A percentile compares a stretch with the other conserved stretches of the same genome.
phyloP scores from a whole-genome alignment of 2,888 invertebrate species.

The Spilarctia lutea region DNA sequence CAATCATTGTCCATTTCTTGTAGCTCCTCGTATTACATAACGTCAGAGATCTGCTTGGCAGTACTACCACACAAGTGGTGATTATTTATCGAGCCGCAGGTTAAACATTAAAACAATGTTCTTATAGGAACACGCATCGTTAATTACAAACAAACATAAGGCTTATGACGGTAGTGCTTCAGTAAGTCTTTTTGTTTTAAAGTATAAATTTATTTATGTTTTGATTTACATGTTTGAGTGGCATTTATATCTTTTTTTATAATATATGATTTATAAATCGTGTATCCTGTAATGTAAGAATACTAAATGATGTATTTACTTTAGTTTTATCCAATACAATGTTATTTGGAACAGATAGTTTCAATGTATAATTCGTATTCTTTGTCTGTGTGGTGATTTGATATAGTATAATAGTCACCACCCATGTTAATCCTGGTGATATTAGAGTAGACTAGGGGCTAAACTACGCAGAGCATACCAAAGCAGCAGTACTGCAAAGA shows the following conservation, averaged over 20 bases:
- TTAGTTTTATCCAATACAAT: background rate
- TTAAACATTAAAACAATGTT: constrained; percentile 74
- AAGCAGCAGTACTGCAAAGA: no score
- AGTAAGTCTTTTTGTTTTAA: constrained; percentile 28
- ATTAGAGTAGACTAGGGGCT: no score
- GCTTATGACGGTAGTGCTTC: constrained; percentile 60
- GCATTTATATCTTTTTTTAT: background rate
- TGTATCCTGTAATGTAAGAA: background rate
- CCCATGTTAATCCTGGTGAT: no score
- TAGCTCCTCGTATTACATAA: constrained; percentile 51
- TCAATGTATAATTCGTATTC: background rate
- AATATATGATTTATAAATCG: background rate
- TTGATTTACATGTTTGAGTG: background rate
- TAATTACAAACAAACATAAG: constrained; percentile 81
- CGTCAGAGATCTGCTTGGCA: constrained; percentile 43
- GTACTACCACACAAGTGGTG: constrained; percentile 73
- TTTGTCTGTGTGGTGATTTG: no score
- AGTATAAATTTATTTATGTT: constrained; percentile 16
- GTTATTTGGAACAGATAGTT: background rate
- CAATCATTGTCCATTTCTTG: constrained; percentile 51
- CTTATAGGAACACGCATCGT: constrained; percentile 76
- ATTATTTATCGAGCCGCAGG: constrained; percentile 73
- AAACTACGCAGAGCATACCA: no score
- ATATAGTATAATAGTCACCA: no score
- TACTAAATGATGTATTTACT: background rate